Conservation (phyloP, 2,113 vertebrate genomes). For the Asarcornis scutulata region DNA sequence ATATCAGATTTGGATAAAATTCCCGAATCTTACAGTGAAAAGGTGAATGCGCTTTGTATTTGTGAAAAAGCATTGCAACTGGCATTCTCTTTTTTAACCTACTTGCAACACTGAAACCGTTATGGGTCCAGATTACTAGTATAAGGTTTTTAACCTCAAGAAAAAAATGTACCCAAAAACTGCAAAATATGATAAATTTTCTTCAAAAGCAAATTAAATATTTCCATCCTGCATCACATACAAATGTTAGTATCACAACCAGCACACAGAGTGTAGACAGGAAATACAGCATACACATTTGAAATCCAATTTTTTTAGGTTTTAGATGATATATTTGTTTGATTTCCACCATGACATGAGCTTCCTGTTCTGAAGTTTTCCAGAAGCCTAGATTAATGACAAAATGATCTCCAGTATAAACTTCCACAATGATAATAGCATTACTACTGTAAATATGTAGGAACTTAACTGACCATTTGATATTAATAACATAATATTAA, state of each 20-base stretch:
- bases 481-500: not conserved
- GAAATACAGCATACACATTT: not conserved
- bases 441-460: not conserved
- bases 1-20: not conserved
- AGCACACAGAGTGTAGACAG: not conserved
- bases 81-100: not conserved
- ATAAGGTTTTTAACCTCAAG: not conserved
- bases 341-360: slow-evolving; percentile 37
- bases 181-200: not conserved
- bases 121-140: not conserved
- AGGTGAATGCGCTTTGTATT: not conserved
- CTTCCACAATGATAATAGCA: slow-evolving; percentile 29
- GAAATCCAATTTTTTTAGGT: not conserved
- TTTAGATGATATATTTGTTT: slow-evolving; percentile 45
- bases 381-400: slow-evolving; percentile 60
- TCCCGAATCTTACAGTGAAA: not conserved
- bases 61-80: not conserved
- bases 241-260: not conserved
- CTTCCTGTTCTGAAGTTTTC: slow-evolving; percentile 55
- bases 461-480: slow-evolving; percentile 19
- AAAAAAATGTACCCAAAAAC: not conserved
- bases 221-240: slow-evolving; percentile 1
- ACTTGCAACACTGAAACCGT: not conserved
- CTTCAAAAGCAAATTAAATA: not conserved
- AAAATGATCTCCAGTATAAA: slow-evolving; percentile 41